Base-by-base conservation (phyloP, 2,113 vertebrate genomes). In the Tupaia tana region DNA sequence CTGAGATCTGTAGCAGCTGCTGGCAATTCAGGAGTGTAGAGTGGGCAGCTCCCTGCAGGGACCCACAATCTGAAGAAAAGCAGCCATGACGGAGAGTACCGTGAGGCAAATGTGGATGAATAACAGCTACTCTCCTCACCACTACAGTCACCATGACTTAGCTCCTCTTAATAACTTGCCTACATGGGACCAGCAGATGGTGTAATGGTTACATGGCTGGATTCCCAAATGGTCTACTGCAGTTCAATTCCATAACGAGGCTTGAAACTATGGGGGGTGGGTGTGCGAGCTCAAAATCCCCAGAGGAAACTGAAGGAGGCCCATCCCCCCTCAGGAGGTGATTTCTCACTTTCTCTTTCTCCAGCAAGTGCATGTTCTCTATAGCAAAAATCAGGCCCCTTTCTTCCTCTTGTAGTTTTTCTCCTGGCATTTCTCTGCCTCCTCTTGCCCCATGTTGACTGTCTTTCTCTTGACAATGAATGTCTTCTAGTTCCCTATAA, bases 401-500 rank as follows among this genome's bases (percentile, higher is more conserved):
- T 27, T 8, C 29, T 70, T 89, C 58, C 52, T 79, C 2, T 24
- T 15, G 13, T 24, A 34, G 11, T n/a, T 73, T 3, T 19, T 56
- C 16, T 71, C 19, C 29, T n/a, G 66, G 22, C 24, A 18, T 52
- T 56, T 54, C 34, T 25, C 71, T 34, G 14, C 18, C 14, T 54
- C 15, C 69, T 4, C 11, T 2, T 3, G 3, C 19, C 8, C 52
- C 3, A 9, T 6, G 27, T 59, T 64, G 2, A 22, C 6, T 24
- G 14, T 19, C 11, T 31, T 31, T 12, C 13, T 52, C 61, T 43
- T 27, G 29, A 20, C 24, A n/a, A 1, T 31, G 67, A 71, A 59
- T 64, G 59, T 67, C 70, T 80, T 59, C 67, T 10, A 43, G 11
- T 81, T 24, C 7, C 34, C 22, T 25, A 6, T 24, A 64, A 25